Base-by-base conservation (phyloP, 2,888 invertebrate genomes). In the Tiliacea aurago region DNA sequence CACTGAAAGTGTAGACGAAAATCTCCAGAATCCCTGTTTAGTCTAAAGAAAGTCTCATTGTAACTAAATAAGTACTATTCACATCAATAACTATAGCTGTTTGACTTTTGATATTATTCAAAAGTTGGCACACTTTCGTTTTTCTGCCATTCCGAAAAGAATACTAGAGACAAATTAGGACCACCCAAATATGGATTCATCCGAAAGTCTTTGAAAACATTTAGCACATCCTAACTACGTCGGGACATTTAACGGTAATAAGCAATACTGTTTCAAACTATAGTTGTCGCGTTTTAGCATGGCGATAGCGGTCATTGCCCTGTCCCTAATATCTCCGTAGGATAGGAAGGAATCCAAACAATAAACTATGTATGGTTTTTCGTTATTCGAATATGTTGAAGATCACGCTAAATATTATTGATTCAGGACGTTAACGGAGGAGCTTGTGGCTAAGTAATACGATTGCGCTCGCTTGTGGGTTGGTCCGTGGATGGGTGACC, bases 171-270 rank as follows among this genome's bases (percentile, higher is more conserved):
- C 53, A 55, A 71, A 70, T 81, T 80, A 81, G 71, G 20, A 67
- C 51, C 63, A n/a, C 37, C 81, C 76, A 70, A 67, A 70, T 56
- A 84, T 53, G 71, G 84, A 5, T 45, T 43, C 33, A 53, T 58
- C 74, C 7, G 62, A 81, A 78, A 66, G 67, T 68, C 43, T 76
- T 56, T 55, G 58, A 56, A 45, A 51, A 61, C 28, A 70, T 69
- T 79, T 68, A 41, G 28, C 68, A 66, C 64, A 43, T 63, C 43
- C 20, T 45, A 56, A 66, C 13, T 23, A 33, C 45, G 66, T 80
- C 61, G 68, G 33, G n/a, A 64, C 49, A 15, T 56, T 56, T 70
- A 78, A 83, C 68, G 58, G 70, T 79, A 59, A 61, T 59, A 56
- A 45, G 15, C 33, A 28, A 20, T 80, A 80, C 59, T 55, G 70